Conservation (phyloP, 2,113 vertebrate species). For the Bos indicus region DNA sequence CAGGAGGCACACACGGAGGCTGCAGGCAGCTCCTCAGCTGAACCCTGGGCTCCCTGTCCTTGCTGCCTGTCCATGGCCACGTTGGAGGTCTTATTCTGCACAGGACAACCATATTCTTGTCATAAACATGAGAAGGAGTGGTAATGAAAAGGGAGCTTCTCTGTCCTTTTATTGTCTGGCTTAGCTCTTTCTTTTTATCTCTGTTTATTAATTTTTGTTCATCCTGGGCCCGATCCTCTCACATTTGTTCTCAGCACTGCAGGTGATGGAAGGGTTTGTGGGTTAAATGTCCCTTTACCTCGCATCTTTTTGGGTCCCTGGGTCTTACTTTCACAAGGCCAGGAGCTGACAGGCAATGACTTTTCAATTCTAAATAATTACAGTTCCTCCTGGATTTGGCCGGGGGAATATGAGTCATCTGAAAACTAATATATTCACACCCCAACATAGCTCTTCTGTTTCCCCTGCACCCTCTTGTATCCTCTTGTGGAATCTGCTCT, state of each 20-base stretch:
- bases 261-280: background rate
- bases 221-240: background rate
- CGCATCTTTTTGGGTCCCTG: background rate
- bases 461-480: background rate
- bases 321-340: background rate
- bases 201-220: background rate
- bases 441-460: background rate
- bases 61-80: background rate
- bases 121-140: background rate
- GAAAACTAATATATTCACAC: background rate
- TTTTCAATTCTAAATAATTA: slow-evolving; percentile 31
- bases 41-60: background rate
- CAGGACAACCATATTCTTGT: background rate
- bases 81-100: background rate
- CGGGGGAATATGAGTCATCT: background rate
- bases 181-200: background rate
- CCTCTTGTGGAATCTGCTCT: background rate
- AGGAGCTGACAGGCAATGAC: background rate
- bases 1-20: background rate
- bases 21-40: background rate
- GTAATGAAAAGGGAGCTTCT: background rate
- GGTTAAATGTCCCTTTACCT: background rate
- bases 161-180: background rate
- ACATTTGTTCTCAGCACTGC: background rate
- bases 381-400: background rate